phyloP scores from a whole-genome alignment of 1,140 invertebrate species.

The Drosophila parabipectinata region DNA sequence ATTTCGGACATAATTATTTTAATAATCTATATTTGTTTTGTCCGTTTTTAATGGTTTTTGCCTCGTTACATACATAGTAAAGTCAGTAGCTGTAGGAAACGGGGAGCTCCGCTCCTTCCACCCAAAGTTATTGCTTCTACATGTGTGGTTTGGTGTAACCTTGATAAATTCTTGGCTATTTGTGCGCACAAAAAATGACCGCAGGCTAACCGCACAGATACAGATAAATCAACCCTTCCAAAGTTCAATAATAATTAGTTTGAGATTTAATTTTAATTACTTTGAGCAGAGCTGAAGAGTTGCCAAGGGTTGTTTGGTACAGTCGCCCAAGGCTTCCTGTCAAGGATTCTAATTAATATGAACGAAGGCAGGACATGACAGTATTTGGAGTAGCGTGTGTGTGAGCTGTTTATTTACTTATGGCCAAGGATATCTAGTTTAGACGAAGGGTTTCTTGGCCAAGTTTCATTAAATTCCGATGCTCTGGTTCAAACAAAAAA shows the following conservation, averaged over 20 bases:
- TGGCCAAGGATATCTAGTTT: constrained; percentile 34
- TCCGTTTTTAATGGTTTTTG: too few relatives aligned
- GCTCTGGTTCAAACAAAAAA: constrained; percentile 49
- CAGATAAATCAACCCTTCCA: constrained; percentile 17
- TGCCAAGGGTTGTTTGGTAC: constrained; percentile 33
- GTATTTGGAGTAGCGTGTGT: constrained; percentile 24
- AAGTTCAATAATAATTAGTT: constrained; percentile 81
- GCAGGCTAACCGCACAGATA: constrained; percentile 31
- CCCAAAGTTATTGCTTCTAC: too few relatives aligned
- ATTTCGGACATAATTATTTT: too few relatives aligned
- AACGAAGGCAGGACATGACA: constrained; percentile 43
- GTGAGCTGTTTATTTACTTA: constrained; percentile 74
- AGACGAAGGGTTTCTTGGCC: constrained; percentile 58
- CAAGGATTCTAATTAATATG: constrained; percentile 78
- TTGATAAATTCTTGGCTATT: constrained; percentile 53
- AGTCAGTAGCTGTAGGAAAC: background rate
- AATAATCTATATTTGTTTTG: background rate
- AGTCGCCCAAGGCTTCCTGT: constrained; percentile 60
- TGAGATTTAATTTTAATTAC: constrained; percentile 83
- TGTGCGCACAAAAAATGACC: constrained; percentile 54
- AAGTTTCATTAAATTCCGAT: constrained; percentile 72
- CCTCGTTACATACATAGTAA: background rate
- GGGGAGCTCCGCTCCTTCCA: background rate
- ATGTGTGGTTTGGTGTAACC: constrained; percentile 38
- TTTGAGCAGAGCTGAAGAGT: constrained; percentile 44